These are phyloP conservation scores for Alcedo quadribrachys DNA, from an alignment of 2,797 vertebrate species.

Conservation along the genomic window DNA sequence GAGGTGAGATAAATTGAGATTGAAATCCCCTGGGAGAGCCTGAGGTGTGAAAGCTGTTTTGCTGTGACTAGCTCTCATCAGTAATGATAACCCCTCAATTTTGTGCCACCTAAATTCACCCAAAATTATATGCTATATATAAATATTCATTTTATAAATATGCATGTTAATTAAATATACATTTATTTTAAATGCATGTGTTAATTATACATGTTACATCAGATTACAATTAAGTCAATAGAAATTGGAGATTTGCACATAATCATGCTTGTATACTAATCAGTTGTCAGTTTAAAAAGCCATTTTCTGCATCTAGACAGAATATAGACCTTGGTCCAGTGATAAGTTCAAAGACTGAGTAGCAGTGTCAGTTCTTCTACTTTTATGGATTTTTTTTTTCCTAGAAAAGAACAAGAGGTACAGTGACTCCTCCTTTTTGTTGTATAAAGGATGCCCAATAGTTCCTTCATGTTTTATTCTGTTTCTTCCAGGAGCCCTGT, in stretches of 20 bases:
- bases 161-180: conserved; percentile 88
- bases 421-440: not conserved
- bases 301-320: conserved; percentile 61
- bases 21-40: conserved; percentile 56
- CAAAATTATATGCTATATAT: conserved; percentile 80
- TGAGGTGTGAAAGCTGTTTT: conserved; percentile 59
- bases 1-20: conserved; percentile 53
- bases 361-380: not conserved
- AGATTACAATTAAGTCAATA: conserved; percentile 87
- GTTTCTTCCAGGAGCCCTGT: not conserved
- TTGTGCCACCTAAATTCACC: conserved; percentile 73
- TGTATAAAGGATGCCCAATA: not conserved
- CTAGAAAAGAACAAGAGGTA: not conserved
- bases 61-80: conserved; percentile 68
- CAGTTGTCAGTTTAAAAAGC: conserved; percentile 82
- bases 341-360: not conserved
- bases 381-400: conserved; percentile 13
- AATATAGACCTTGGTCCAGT: conserved; percentile 23
- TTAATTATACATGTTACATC: conserved; percentile 86
- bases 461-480: not conserved
- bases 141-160: conserved; percentile 87
- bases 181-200: conserved; percentile 86
- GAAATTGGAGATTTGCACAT: conserved; percentile 86
- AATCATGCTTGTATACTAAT: conserved; percentile 84
- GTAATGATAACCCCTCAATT: conserved; percentile 71